Percentiles rank a stretch among this genome's conserved stretches.
Conservation (phyloP, 2,888 invertebrate species). For the Formica aserva region DNA sequence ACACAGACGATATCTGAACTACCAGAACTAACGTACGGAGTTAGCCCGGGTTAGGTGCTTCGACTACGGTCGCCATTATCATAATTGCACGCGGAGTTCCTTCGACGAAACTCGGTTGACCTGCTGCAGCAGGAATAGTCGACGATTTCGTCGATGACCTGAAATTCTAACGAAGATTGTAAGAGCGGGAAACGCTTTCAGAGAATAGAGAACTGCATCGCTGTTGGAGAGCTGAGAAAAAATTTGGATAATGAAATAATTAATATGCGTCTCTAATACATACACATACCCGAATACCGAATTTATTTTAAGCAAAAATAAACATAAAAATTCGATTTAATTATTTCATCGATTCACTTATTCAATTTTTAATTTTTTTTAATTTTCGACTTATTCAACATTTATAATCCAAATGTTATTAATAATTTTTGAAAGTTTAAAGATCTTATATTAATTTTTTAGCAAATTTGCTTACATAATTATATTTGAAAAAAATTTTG, state of each 20-base stretch:
- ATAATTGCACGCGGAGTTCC: constrained; percentile 82
- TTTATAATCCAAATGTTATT: not conserved
- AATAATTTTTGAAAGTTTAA: not conserved
- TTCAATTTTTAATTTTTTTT: not conserved
- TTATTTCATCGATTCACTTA: not conserved
- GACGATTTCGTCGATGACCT: constrained; percentile 73
- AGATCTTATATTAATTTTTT: not conserved
- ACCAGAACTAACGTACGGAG: constrained; percentile 82
- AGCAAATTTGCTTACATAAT: not conserved
- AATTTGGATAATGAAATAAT: not conserved
- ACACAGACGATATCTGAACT: constrained; percentile 86
- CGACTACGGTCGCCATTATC: constrained; percentile 82
- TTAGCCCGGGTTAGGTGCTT: constrained; percentile 78
- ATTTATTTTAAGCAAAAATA: not conserved
- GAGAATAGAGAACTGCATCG: not conserved
- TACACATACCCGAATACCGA: no score
- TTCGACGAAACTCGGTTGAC: constrained; percentile 77
- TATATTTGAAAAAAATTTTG: not conserved
- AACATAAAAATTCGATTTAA: not conserved
- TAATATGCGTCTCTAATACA: not conserved
- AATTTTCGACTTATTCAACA: not conserved
- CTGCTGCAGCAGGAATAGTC: constrained; percentile 74
- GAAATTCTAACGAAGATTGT: constrained; percentile 55
- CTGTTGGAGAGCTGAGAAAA: not conserved
- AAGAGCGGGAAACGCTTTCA: constrained; percentile 23